phyloP scores from a whole-genome alignment of 2,888 invertebrate genomes.

The Drosophila diplacantha region DNA sequence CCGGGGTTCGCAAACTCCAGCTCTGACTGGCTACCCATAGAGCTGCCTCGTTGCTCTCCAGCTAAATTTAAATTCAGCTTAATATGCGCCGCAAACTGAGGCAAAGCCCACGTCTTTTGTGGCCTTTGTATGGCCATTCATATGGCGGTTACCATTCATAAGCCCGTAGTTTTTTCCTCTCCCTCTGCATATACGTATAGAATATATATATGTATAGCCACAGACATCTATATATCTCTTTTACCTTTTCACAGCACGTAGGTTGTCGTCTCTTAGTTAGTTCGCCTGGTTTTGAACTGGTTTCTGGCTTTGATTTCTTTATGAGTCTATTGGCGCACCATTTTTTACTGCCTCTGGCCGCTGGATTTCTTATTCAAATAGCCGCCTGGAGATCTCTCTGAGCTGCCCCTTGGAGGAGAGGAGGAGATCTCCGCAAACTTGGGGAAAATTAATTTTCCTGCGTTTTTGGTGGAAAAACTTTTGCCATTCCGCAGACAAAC shows the following conservation, averaged over 20 bases:
- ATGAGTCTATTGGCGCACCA: conserved; percentile 49
- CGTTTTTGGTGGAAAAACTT: conserved; percentile 40
- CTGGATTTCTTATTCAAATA: conserved; percentile 55
- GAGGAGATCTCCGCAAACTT: background rate
- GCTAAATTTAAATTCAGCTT: conserved; percentile 62
- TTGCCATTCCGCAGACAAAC: conserved; percentile 52
- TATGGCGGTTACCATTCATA: conserved; percentile 64
- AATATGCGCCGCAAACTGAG: conserved; percentile 52
- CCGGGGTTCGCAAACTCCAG: conserved; percentile 42
- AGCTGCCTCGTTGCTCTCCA: conserved; percentile 6
- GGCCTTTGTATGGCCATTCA: conserved; percentile 52
- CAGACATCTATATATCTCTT: conserved; percentile 15
- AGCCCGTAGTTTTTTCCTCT: conserved; percentile 58
- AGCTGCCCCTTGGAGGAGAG: conserved; percentile 8
- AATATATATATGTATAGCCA: background rate
- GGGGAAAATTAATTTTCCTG: conserved; percentile 51
- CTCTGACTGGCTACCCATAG: background rate
- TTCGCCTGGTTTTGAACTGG: conserved; percentile 39
- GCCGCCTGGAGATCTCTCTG: conserved; percentile 26
- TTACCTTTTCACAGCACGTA: conserved; percentile 53
- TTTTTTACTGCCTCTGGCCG: conserved; percentile 36
- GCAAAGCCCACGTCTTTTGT: conserved; percentile 39
- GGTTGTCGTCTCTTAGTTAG: conserved; percentile 63
- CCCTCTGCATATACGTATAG: background rate
- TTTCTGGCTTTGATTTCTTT: conserved; percentile 61